These are phyloP conservation scores for Tachystola acroxantha DNA, from an alignment of 2,888 invertebrate species.

Conservation along the genomic window DNA sequence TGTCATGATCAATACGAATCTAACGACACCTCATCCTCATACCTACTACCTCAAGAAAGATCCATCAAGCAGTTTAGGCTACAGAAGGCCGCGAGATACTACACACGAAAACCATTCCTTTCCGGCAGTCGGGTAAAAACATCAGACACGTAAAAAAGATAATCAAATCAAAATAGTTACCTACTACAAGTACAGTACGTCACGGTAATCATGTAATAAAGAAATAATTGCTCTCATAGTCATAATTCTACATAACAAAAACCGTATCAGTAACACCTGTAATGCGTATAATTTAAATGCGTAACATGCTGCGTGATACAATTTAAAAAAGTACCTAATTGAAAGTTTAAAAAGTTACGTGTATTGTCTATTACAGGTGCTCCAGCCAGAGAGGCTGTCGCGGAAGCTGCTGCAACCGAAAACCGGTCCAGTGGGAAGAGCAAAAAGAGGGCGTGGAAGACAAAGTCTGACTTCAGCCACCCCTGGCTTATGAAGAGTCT, in stretches of 20 bases:
- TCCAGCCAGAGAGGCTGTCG: slow-evolving; percentile 45
- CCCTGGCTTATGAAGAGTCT: slow-evolving; percentile 89
- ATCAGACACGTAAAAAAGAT: too few relatives aligned
- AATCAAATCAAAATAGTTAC: background rate
- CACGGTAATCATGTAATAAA: background rate
- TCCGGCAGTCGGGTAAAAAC: too few relatives aligned
- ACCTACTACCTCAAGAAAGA: too few relatives aligned
- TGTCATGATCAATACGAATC: too few relatives aligned
- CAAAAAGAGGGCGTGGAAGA: slow-evolving; percentile 74
- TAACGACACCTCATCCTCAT: too few relatives aligned
- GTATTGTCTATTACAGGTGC: slow-evolving; percentile 35
- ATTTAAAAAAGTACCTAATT: background rate
- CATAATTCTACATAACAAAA: slow-evolving; percentile 14
- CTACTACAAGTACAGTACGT: background rate
- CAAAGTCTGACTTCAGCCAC: slow-evolving; percentile 79
- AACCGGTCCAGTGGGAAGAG: slow-evolving; percentile 55
- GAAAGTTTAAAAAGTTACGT: background rate
- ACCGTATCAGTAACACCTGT: slow-evolving; percentile 3
- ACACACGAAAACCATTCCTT: too few relatives aligned
- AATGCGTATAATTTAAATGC: background rate
- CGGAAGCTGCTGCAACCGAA: slow-evolving; percentile 44
- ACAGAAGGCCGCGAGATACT: too few relatives aligned
- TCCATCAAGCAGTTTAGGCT: too few relatives aligned
- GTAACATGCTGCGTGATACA: background rate
- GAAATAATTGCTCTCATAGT: slow-evolving; percentile 16